phyloP scores from a whole-genome alignment of 1,140 invertebrate species.

The Hypsibius dujardini region DNA sequence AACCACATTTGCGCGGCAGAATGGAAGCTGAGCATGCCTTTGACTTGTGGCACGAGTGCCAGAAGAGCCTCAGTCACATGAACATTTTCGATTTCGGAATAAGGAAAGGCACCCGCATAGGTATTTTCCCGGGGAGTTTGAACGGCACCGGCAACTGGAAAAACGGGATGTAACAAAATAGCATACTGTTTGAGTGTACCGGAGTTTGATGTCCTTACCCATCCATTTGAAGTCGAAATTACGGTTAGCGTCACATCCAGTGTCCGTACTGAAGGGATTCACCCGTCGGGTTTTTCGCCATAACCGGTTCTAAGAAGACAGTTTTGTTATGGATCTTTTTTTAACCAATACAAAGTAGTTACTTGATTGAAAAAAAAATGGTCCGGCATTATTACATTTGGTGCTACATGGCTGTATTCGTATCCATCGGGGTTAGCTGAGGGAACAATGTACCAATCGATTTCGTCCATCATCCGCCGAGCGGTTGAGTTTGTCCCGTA shows the following conservation, averaged over 20 bases:
- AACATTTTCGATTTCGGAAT: conserved; percentile 3
- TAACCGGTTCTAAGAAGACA: conserved; percentile 20
- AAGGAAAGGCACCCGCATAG: conserved; percentile 13
- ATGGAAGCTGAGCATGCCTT: background rate
- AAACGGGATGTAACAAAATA: background rate
- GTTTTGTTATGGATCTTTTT: too few relatives aligned
- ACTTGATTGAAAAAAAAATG: too few relatives aligned
- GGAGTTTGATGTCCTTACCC: background rate
- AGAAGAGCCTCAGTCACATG: background rate
- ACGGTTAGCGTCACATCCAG: conserved; percentile 20
- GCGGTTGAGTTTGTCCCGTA: conserved; percentile 37
- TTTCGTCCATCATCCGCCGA: conserved; percentile 47
- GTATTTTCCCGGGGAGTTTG: background rate
- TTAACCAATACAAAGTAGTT: too few relatives aligned
- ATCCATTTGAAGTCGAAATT: conserved; percentile 21
- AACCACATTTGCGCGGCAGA: background rate
- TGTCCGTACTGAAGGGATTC: conserved; percentile 18
- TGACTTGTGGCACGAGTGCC: background rate
- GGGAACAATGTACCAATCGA: conserved; percentile 65
- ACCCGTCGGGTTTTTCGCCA: conserved; percentile 21
- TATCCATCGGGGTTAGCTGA: conserved; percentile 70
- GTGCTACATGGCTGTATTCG: conserved; percentile 47
- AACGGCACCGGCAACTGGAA: background rate
- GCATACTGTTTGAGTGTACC: background rate
- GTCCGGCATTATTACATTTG: too few relatives aligned